phyloP scores from a whole-genome alignment of 2,113 vertebrate genomes.

The Microtus ochrogaster region DNA sequence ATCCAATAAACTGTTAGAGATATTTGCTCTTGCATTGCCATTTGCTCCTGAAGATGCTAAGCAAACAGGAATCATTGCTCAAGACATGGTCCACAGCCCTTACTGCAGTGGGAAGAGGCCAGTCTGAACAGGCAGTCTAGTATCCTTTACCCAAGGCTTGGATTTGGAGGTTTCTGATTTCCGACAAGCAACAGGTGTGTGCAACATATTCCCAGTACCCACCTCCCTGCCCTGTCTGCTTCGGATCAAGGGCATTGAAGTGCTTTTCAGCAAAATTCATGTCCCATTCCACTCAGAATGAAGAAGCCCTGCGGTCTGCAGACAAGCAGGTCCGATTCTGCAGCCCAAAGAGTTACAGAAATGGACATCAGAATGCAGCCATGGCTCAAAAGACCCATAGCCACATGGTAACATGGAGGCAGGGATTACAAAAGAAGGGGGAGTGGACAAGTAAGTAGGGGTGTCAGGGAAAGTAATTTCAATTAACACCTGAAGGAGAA shows the following conservation, averaged over 20 bases:
- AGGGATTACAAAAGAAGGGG: neutral
- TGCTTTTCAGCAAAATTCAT: constrained; percentile 1
- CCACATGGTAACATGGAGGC: neutral
- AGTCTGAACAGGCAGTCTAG: neutral
- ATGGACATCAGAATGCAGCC: neutral
- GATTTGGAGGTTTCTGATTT: neutral
- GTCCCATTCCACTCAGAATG: neutral
- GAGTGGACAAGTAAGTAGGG: neutral
- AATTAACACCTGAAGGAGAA: neutral
- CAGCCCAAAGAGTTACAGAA: neutral
- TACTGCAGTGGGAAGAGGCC: neutral
- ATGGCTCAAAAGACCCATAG: neutral
- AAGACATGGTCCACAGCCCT: neutral
- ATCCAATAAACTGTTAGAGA: neutral
- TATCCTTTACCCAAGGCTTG: neutral
- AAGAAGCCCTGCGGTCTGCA: neutral
- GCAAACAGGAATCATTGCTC: constrained; percentile 9
- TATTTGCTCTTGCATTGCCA: constrained; percentile 46
- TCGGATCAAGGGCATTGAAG: neutral
- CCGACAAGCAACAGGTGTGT: neutral
- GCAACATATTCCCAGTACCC: neutral
- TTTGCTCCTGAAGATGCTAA: constrained; percentile 25
- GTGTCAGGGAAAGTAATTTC: neutral
- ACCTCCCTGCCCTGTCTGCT: neutral
- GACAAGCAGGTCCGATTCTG: neutral